Evolutionary conservation across 30 jellyfish, hydroid and myxozoan genomes (phyloP).

Genomic region (Pseudorhiza aurosa): DNA sequence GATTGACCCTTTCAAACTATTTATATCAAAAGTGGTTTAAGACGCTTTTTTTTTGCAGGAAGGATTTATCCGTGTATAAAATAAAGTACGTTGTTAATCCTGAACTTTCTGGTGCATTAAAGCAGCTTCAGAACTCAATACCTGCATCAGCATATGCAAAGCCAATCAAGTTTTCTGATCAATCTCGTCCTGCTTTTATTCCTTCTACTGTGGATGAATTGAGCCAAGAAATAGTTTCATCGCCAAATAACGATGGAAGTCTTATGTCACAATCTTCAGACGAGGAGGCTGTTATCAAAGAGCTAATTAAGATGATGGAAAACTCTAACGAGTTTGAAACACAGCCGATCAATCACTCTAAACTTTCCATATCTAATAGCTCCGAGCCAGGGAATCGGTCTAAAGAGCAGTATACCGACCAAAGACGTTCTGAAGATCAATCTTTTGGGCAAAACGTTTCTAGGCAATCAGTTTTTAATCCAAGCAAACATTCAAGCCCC

Average conservation of each 20-base stretch:
- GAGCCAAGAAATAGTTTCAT: background rate
- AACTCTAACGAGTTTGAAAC: constrained; percentile 7
- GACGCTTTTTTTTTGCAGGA: background rate
- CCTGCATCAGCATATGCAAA: background rate
- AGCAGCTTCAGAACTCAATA: background rate
- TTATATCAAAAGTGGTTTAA: too few species aligned
- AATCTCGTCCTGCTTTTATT: background rate
- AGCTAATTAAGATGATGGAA: constrained; percentile 48
- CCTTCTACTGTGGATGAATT: background rate
- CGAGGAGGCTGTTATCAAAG: constrained; percentile 57
- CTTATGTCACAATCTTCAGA: constrained; percentile 36
- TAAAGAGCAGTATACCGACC: too few species aligned
- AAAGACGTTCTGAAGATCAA: too few species aligned
- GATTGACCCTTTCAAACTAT: too few species aligned
- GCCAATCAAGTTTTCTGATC: background rate
- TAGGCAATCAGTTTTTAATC: background rate
- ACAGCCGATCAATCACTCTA: background rate
- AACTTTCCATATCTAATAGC: background rate
- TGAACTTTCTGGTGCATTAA: background rate
- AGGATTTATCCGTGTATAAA: background rate
- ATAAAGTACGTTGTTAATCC: constrained; percentile 19
- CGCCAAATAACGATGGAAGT: constrained; percentile 35
- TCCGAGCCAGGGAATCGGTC: background rate
- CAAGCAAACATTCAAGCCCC: constrained; percentile 12
- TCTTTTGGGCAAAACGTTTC: too few species aligned